Conservation (phyloP, 1,140 invertebrate genomes). For the Drosophila eugracilis region DNA sequence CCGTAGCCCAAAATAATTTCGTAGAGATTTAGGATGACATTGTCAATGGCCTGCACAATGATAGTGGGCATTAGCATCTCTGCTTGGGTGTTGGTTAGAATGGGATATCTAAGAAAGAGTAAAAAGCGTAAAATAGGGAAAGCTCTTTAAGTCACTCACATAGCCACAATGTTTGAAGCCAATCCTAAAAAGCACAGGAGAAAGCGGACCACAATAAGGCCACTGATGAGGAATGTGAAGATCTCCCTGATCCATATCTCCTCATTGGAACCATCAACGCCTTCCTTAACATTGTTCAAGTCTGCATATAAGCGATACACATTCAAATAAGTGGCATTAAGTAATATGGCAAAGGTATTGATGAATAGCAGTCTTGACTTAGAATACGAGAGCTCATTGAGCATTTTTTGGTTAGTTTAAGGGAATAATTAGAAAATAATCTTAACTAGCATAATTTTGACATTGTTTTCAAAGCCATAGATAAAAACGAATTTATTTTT, state of each 20-base stretch:
- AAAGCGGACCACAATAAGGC: constrained; percentile 57
- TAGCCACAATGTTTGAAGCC: constrained; percentile 66
- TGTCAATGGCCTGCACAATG: constrained; percentile 60
- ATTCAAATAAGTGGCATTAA: constrained; percentile 61
- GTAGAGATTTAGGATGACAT: constrained; percentile 58
- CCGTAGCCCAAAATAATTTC: constrained; percentile 66
- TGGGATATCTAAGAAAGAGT: constrained; percentile 56
- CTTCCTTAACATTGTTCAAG: constrained; percentile 40
- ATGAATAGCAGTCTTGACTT: constrained; percentile 64
- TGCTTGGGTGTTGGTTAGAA: constrained; percentile 61
- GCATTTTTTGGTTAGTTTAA: background rate
- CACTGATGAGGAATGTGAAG: constrained; percentile 49
- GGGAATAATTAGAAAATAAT: constrained; percentile 1
- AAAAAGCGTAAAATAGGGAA: background rate
- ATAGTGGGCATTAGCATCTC: constrained; percentile 73
- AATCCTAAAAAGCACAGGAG: constrained; percentile 60
- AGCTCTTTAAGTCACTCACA: constrained; percentile 43
- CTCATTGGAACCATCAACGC: constrained; percentile 33
- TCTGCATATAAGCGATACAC: constrained; percentile 54
- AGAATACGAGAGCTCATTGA: constrained; percentile 29
- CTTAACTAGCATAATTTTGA: constrained; percentile 25
- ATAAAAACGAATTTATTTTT: background rate
- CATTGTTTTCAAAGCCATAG: constrained; percentile 6
- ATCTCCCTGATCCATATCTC: constrained; percentile 57
- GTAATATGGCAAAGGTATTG: constrained; percentile 64